These are phyloP conservation scores for Tonatia bakeri DNA, from an alignment of 2,113 vertebrate species.

Conservation along the genomic window DNA sequence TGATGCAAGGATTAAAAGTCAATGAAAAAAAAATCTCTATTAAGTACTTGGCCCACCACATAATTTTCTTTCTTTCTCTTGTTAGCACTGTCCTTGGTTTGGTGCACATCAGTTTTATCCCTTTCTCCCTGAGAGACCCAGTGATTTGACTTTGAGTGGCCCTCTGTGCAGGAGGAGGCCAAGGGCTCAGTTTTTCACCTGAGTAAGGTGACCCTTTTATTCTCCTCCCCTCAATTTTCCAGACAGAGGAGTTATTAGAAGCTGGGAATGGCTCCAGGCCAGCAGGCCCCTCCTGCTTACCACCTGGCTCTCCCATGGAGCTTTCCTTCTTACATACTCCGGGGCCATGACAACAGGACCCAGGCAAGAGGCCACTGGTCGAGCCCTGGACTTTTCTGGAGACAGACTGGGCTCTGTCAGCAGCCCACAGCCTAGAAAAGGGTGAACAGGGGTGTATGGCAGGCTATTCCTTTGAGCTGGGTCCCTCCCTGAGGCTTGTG, in stretches of 20 bases:
- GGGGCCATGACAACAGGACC: slow-evolving; percentile 68
- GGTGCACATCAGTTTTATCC: too few species aligned
- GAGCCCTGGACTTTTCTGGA: slow-evolving; percentile 76
- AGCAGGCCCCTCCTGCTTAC: slow-evolving; percentile 70
- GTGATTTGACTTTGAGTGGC: background rate
- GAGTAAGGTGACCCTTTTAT: slow-evolving; percentile 8
- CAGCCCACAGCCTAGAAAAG: slow-evolving; percentile 76
- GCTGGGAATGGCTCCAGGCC: slow-evolving; percentile 67
- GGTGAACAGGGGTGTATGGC: slow-evolving; percentile 69
- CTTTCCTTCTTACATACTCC: slow-evolving; percentile 76
- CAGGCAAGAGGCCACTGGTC: slow-evolving; percentile 70
- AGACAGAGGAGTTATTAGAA: slow-evolving; percentile 60
- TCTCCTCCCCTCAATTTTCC: slow-evolving; percentile 36
- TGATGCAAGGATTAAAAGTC: background rate
- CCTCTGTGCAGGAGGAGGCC: background rate
- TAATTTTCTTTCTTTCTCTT: background rate
- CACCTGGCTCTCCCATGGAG: slow-evolving; percentile 77
- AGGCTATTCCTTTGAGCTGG: slow-evolving; percentile 72
- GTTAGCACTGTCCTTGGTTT: background rate
- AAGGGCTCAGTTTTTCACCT: background rate
- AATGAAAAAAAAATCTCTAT: background rate
- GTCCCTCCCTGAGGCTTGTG: slow-evolving; percentile 76
- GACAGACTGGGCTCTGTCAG: slow-evolving; percentile 82
- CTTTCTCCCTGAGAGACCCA: background rate
- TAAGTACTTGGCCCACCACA: background rate